Evolutionary conservation across 2,888 invertebrate species (phyloP).

Genomic region (Agelastica alni): DNA sequence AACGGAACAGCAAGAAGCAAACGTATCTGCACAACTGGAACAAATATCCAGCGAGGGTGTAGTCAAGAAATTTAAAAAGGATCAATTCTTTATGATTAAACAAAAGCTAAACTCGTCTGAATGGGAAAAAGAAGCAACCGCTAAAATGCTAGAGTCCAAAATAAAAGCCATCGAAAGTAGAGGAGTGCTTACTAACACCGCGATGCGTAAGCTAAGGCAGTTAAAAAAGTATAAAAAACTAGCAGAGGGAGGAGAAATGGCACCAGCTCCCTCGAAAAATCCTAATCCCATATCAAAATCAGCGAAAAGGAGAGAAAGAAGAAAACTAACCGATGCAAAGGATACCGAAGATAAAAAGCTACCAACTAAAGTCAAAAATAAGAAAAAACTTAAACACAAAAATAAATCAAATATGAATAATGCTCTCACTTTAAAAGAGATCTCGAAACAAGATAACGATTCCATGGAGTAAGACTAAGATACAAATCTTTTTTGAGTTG

Average conservation of each 20-base stretch:
- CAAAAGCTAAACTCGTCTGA: slow-evolving; percentile 12
- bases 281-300: slow-evolving; percentile 5
- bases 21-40: too few species aligned
- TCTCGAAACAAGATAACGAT: too few species aligned
- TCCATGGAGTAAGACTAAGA: too few species aligned
- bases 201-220: slow-evolving; percentile 15
- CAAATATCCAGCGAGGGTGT: too few species aligned
- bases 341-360: too few species aligned
- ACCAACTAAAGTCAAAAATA: too few species aligned
- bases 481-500: too few species aligned
- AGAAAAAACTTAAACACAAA: too few species aligned
- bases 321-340: too few species aligned
- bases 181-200: slow-evolving; percentile 16
- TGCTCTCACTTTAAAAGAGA: too few species aligned
- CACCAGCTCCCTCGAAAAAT: background rate
- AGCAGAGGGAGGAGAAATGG: slow-evolving; percentile 13
- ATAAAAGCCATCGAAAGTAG: slow-evolving; percentile 19
- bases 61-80: slow-evolving; percentile 10
- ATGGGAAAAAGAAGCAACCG: slow-evolving; percentile 5
- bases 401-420: too few species aligned
- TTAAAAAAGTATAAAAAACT: slow-evolving; percentile 17
- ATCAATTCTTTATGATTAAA: slow-evolving; percentile 14
- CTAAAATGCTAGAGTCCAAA: slow-evolving; percentile 13
- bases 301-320: slow-evolving; percentile 5
- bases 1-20: too few species aligned